Evolutionary conservation across 1,140 invertebrate genomes (phyloP).

Genomic region (Drosophila elegans): DNA sequence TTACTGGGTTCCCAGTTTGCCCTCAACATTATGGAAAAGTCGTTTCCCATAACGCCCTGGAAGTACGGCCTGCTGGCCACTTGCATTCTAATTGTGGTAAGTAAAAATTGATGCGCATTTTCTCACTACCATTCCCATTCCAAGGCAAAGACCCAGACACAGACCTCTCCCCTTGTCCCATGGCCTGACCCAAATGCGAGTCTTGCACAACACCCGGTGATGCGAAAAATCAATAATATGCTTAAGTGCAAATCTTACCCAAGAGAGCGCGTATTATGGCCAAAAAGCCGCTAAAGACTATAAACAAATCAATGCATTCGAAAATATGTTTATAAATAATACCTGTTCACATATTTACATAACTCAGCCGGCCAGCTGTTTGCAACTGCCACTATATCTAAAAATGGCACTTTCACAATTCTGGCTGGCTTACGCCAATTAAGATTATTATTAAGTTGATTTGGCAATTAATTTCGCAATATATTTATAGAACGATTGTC

Average conservation of each 20-base stretch:
- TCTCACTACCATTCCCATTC: background rate
- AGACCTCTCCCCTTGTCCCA: slow-evolving; percentile 1
- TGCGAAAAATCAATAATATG: slow-evolving; percentile 45
- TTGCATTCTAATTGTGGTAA: slow-evolving; percentile 69
- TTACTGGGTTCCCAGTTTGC: slow-evolving; percentile 1
- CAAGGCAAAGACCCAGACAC: slow-evolving; percentile 4
- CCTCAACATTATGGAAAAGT: slow-evolving; percentile 61
- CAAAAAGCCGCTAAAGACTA: slow-evolving; percentile 9
- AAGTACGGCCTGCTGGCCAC: slow-evolving; percentile 69
- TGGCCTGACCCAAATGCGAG: slow-evolving; percentile 7
- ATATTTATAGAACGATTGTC: background rate
- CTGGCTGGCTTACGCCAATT: background rate
- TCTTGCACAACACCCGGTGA: slow-evolving; percentile 37
- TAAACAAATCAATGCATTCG: slow-evolving; percentile 33
- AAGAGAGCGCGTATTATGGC: slow-evolving; percentile 17
- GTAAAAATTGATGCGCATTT: slow-evolving; percentile 25
- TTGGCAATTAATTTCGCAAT: background rate
- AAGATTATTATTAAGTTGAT: background rate
- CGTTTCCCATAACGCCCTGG: slow-evolving; percentile 66
- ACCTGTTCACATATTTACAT: slow-evolving; percentile 26
- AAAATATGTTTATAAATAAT: slow-evolving; percentile 26
- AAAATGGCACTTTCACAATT: background rate
- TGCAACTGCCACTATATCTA: background rate
- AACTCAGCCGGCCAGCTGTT: slow-evolving; percentile 11
- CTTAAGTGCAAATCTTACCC: slow-evolving; percentile 12